phyloP scores from a whole-genome alignment of 2,113 vertebrate species.

The Gnathochromis pfefferi region DNA sequence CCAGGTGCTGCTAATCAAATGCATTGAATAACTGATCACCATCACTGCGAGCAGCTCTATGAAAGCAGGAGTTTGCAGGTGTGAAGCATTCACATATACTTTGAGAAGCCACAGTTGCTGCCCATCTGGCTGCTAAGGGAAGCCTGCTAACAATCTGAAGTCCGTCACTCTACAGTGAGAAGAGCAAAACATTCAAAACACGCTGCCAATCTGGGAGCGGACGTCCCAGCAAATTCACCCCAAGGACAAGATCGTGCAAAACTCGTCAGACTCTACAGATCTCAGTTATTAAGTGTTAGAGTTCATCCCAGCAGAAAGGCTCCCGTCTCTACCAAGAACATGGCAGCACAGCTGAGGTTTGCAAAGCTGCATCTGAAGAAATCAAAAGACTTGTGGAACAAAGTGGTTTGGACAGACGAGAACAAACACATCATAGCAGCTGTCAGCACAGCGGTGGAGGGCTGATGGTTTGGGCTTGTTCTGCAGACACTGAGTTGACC shows the following conservation, averaged over 20 bases:
- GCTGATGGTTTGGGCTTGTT: background rate
- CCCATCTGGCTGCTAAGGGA: background rate
- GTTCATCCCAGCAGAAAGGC: background rate
- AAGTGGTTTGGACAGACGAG: background rate
- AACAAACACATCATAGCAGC: background rate
- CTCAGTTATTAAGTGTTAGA: background rate
- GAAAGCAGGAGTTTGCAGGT: background rate
- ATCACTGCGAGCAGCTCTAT: background rate
- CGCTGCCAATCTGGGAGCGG: background rate
- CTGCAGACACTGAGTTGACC: background rate
- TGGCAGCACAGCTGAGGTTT: background rate
- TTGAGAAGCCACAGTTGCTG: background rate
- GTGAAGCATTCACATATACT: background rate
- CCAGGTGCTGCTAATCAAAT: background rate
- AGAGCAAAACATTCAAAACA: background rate
- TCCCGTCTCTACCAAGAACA: rapidly evolving
- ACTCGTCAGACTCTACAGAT: background rate
- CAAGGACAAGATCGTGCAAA: rapidly evolving
- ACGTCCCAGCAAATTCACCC: background rate
- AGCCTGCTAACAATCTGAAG: background rate
- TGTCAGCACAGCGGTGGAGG: background rate
- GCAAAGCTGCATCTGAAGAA: background rate
- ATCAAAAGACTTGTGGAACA: background rate
- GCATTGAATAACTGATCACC: background rate
- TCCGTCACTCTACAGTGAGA: background rate